Percentiles rank a stretch among this genome's conserved stretches.
Conservation (phyloP, 1,140 invertebrate species). For the Amphibalanus amphitrite region DNA sequence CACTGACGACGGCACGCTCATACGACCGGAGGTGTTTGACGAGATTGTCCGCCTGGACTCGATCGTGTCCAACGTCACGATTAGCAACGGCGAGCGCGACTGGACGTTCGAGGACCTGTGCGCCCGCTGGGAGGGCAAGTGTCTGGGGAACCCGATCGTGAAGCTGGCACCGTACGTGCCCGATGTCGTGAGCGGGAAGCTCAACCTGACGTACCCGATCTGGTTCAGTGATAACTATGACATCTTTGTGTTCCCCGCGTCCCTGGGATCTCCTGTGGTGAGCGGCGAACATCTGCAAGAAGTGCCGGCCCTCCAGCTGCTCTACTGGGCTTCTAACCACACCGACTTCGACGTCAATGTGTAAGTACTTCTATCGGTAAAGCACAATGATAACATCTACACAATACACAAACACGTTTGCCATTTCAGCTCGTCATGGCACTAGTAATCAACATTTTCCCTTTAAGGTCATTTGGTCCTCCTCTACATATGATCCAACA, state of each 20-base stretch:
- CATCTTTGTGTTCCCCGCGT: constrained; percentile 63
- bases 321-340: constrained; percentile 67
- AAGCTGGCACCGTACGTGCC: constrained; percentile 62
- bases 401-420: too few species aligned
- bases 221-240: constrained; percentile 74
- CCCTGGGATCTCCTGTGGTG: constrained; percentile 60
- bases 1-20: constrained; percentile 61
- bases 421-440: too few species aligned
- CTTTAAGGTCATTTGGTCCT: too few species aligned
- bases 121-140: constrained; percentile 60
- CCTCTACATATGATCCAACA: too few species aligned
- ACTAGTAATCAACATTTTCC: too few species aligned
- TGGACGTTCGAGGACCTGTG: constrained; percentile 63
- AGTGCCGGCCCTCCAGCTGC: constrained; percentile 63
- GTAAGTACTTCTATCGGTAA: too few species aligned
- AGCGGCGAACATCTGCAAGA: constrained; percentile 50
- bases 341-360: neutral
- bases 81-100: constrained; percentile 39
- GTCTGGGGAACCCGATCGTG: constrained; percentile 68
- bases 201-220: constrained; percentile 66
- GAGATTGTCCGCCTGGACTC: constrained; percentile 57
- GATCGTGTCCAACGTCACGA: constrained; percentile 54
- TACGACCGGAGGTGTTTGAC: constrained; percentile 54
- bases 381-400: too few species aligned
- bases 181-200: constrained; percentile 48